Evolutionary conservation across 2,113 vertebrate species (phyloP).

Genomic region (Tragelaphus scriptus): DNA sequence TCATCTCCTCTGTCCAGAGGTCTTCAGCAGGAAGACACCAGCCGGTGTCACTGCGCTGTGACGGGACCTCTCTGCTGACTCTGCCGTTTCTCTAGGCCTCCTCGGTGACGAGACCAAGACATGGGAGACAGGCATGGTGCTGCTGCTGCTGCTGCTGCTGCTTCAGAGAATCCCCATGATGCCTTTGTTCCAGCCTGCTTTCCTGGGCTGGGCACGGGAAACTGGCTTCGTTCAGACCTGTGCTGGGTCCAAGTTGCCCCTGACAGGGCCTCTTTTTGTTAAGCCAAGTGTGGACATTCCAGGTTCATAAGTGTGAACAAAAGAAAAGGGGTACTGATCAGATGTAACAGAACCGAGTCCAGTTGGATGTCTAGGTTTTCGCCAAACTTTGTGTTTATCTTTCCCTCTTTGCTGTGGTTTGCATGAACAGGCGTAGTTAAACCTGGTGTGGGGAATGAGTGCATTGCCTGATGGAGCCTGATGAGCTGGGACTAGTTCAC

Average conservation of each 20-base stretch:
- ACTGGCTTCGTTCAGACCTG: constrained; percentile 21
- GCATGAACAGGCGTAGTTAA: constrained; percentile 30
- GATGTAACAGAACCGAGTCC: constrained; percentile 46
- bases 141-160: constrained; percentile 54
- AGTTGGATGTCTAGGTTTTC: constrained; percentile 65
- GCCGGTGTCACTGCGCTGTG: background rate
- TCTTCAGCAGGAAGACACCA: constrained; percentile 44
- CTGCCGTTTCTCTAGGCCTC: constrained; percentile 47
- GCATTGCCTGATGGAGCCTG: background rate
- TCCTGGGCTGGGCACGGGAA: constrained; percentile 36
- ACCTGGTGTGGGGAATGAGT: background rate
- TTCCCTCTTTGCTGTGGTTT: constrained; percentile 55
- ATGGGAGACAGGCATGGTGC: constrained; percentile 37
- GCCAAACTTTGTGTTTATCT: constrained; percentile 48
- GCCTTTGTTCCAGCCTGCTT: constrained; percentile 4
- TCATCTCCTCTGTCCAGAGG: constrained; percentile 56
- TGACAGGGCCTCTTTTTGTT: constrained; percentile 25
- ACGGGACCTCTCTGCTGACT: constrained; percentile 42
- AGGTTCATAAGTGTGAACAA: constrained; percentile 31
- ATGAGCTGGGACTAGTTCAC: background rate
- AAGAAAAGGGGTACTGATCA: constrained; percentile 43
- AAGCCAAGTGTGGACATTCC: constrained; percentile 50
- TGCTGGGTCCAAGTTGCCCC: constrained; percentile 28
- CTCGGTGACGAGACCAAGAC: constrained; percentile 11
- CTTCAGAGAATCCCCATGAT: constrained; percentile 47